A percentile compares a stretch with the other conserved stretches of the same genome.
phyloP scores from a whole-genome alignment of 2,888 invertebrate genomes.

The Aquatica leii region DNA sequence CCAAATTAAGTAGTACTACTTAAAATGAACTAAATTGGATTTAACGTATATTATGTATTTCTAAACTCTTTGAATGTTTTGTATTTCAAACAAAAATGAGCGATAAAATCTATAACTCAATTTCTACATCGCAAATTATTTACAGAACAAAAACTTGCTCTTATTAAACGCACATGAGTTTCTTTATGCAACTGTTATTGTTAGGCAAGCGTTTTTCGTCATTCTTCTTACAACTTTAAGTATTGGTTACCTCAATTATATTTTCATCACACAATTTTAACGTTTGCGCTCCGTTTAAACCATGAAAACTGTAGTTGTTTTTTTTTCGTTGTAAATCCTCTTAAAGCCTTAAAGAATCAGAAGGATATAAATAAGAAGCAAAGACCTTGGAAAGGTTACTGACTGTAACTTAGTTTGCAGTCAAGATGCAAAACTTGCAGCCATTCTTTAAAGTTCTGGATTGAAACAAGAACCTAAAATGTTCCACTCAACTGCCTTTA shows the following conservation, averaged over 20 bases:
- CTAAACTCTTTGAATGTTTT: no score
- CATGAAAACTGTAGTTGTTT: slow-evolving; percentile 13
- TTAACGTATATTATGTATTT: no score
- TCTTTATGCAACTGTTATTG: no score
- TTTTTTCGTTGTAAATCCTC: background rate
- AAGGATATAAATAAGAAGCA: slow-evolving; percentile 21
- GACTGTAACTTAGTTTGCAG: slow-evolving; percentile 42
- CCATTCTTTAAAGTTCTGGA: slow-evolving; percentile 7
- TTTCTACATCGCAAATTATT: no score
- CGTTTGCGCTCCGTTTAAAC: slow-evolving; percentile 8
- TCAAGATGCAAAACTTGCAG: slow-evolving; percentile 11
- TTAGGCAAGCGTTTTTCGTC: slow-evolving; percentile 5
- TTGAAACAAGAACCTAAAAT: slow-evolving; percentile 27
- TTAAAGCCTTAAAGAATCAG: slow-evolving; percentile 18
- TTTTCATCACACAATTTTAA: slow-evolving; percentile 13
- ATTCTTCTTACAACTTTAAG: background rate
- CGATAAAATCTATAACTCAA: no score
- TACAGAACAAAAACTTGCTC: no score
- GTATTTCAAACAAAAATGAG: no score
- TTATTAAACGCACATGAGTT: no score
- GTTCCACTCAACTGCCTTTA: slow-evolving; percentile 26
- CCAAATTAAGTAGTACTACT: no score
- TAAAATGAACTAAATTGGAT: no score
- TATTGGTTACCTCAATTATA: slow-evolving; percentile 19
- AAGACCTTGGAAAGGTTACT: slow-evolving; percentile 56